Evolutionary conservation across 2,797 vertebrate genomes (phyloP).

Genomic region (Trichosurus vulpecula): DNA sequence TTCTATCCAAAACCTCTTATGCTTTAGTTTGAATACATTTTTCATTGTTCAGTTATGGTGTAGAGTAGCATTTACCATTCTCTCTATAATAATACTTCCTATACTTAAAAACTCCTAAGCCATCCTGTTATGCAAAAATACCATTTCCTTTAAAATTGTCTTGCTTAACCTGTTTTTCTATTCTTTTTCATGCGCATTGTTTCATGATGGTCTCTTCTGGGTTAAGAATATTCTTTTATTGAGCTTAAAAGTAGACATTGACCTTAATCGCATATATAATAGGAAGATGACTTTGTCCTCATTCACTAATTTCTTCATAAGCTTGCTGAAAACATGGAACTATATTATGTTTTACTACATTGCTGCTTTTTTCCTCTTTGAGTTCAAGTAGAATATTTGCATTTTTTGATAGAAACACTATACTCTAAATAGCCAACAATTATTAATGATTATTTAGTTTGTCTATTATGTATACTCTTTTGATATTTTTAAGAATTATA

Average conservation of each 20-base stretch:
- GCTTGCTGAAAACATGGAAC: background rate
- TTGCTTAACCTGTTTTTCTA: background rate
- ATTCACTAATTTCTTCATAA: background rate
- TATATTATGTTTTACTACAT: background rate
- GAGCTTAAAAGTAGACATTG: background rate
- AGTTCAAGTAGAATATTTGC: slow-evolving; percentile 45
- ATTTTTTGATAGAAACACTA: slow-evolving; percentile 43
- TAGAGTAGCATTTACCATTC: background rate
- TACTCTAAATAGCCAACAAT: slow-evolving; percentile 37
- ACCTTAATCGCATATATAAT: background rate
- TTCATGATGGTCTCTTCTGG: background rate
- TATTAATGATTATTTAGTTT: slow-evolving; percentile 38
- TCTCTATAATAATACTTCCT: slow-evolving; percentile 18
- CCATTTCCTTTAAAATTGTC: background rate
- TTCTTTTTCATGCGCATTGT: background rate
- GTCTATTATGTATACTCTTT: slow-evolving; percentile 51
- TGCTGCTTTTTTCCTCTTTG: slow-evolving; percentile 39
- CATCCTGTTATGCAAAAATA: background rate
- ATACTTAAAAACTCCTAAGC: background rate
- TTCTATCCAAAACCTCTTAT: background rate
- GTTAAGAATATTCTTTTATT: background rate
- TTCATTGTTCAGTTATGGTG: background rate
- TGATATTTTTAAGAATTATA: slow-evolving; percentile 41
- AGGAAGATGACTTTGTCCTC: background rate
- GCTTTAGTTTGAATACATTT: background rate